Base-by-base conservation (phyloP, 2,797 vertebrate species). In the Chelonia mydas region DNA sequence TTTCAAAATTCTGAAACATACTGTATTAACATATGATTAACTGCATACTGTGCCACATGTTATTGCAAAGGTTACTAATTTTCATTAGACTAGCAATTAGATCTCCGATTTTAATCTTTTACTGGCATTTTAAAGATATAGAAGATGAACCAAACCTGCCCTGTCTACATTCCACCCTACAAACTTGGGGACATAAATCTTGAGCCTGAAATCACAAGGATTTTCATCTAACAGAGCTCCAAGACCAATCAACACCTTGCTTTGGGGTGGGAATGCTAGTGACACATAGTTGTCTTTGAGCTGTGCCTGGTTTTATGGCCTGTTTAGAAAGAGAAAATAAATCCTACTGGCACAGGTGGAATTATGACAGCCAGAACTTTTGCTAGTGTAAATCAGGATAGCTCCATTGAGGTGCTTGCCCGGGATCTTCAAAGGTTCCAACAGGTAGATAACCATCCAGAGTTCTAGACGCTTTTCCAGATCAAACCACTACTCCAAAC, bases 41-140 rank as follows among this genome's bases (percentile, higher is more conserved):
- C 17, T 81, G 93, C 94, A 88, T 0, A 21, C 74, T 86, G 80
- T 1, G 1, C 96, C 96, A 97, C 97, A 97, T 97, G 97, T 90
- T 95, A 96, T 65, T 87, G 94, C 91, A 89, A 95, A 96, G 96
- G 91, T 92, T 93, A 96, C 93, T 90, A 91, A 94, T 93, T 95
- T 96, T 93, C 94, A 94, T 96, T 94, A 97, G 90, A 88, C 87
- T 95, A 45, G 74, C 93, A 96, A 88, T 90, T 94, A 95, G 80
- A 96, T 83, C 85, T 90, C 82, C 96, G 84, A 94, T 96, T 96
- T 90, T 89, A 94, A 96, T 91, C 92, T 94, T 96, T 94, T 87
- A 94, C 96, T 97, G 94, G 82, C 86, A 97, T 96, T 84, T 84
- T 88, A 96, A 96, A 97, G 82, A 90, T 74, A 54, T 72, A 47